Percentiles rank a stretch among this genome's conserved stretches.
phyloP scores from a whole-genome alignment of 2,113 vertebrate species.

The Nibea coibor region DNA sequence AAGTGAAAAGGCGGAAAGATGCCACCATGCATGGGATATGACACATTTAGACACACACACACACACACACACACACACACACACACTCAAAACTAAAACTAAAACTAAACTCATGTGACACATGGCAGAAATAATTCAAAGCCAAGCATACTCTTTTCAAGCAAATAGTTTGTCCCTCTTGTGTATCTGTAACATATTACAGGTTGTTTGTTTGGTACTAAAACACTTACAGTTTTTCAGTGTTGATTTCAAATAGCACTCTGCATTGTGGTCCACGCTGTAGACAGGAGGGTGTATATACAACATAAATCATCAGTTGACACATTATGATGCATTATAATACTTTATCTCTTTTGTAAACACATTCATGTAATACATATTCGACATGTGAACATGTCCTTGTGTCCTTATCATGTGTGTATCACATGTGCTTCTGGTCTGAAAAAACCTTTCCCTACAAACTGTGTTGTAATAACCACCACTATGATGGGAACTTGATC shows the following conservation, averaged over 20 bases:
- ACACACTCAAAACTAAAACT: background rate
- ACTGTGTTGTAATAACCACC: background rate
- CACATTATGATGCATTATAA: background rate
- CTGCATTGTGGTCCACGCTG: conserved; percentile 44
- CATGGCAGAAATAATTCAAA: too few species aligned
- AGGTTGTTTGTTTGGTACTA: background rate
- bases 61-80: too few species aligned
- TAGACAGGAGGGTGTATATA: background rate
- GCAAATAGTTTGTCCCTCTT: too few species aligned
- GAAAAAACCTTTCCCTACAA: background rate
- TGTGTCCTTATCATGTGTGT: background rate
- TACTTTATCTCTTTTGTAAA: background rate
- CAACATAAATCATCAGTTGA: background rate
- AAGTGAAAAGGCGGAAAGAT: background rate
- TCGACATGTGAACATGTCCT: background rate
- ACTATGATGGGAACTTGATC: background rate
- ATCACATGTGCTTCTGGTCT: background rate
- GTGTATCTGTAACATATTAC: background rate
- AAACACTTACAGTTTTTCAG: conserved; percentile 55
- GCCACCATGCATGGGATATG: background rate
- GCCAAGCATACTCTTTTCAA: background rate
- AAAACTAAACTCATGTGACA: background rate
- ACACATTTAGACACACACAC: background rate
- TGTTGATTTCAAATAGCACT: conserved; percentile 48
- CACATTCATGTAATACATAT: background rate